Base-by-base conservation (phyloP, 2,113 vertebrate species). In the Recurvirostra avosetta region DNA sequence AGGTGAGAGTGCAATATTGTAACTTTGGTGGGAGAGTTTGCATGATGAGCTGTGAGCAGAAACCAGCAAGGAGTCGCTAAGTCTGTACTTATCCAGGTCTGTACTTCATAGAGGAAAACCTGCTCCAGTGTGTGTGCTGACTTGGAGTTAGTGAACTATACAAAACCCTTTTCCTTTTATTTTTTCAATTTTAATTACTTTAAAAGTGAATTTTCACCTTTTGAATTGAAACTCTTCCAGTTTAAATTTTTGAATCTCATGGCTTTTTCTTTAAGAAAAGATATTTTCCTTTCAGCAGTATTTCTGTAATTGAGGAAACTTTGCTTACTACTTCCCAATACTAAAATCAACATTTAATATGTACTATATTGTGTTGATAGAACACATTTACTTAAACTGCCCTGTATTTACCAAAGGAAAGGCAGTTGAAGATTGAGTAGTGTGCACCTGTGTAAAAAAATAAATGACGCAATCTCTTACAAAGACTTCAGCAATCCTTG, bases 1-100 rank as follows among this genome's bases (percentile, higher is more conserved):
- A 99, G 98, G 99, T 99, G 93, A 96, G 95, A 66, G 27, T 40
- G 94, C 88, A 67, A 6, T 53, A 16, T 15, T 63, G 25, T 55
- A 73, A 45, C 53, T 81, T 49, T n/a, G 21, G 34, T 83, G 55
- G 38, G 45, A 85, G 66, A 58, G 6, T 68, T 86, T 73, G 38
- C 29, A 17, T 59, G 21, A 50, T 63, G 38, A 89, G 34, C 36
- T 82, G 11, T 53, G 50, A 76, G 29, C 2, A 1, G 72, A 81
- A 86, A 56, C 32, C 30, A 53, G 58, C 41, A 38, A 45, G 27
- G 34, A 79, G 13, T 43, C 41, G 17, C 25, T 70, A 38, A 65
- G 47, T 30, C n/a, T 85, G 47, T 59, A 21, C 6, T 74, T 84
- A 36, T 0, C 29, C 16, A 34, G n/a, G 7, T 73, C 62, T 76